These are phyloP conservation scores for Dipodomys stephensi DNA, from an alignment of 2,113 vertebrate species.

Conservation along the genomic window DNA sequence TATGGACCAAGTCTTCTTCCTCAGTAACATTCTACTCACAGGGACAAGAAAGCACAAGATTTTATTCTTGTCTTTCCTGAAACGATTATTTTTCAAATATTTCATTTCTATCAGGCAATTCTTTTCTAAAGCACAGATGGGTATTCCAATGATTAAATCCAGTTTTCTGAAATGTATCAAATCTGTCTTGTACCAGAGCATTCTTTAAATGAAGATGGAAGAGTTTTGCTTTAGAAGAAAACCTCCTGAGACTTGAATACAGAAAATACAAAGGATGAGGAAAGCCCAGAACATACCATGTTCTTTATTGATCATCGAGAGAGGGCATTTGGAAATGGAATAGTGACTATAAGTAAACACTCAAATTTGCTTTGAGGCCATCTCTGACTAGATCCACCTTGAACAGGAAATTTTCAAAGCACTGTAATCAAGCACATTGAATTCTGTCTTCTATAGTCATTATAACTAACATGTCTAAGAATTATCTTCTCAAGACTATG, in stretches of 20 bases:
- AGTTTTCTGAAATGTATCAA: background rate
- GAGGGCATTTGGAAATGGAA: background rate
- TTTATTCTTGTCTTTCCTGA: background rate
- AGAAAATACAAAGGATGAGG: background rate
- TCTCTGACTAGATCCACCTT: background rate
- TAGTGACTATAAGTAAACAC: background rate
- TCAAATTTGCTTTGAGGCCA: background rate
- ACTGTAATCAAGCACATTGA: background rate
- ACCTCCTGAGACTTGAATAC: background rate
- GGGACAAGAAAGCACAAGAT: background rate
- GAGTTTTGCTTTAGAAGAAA: slow-evolving; percentile 27
- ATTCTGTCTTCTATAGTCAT: background rate
- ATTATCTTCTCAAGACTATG: background rate
- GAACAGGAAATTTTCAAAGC: background rate
- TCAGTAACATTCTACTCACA: background rate
- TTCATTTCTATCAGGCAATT: background rate
- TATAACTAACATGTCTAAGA: background rate
- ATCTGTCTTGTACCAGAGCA: background rate
- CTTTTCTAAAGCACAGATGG: background rate
- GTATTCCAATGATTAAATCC: background rate
- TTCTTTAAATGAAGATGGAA: background rate
- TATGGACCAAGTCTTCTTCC: background rate
- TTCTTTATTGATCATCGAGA: background rate
- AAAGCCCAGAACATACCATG: background rate
- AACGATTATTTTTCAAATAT: background rate